Evolutionary conservation across 2,113 vertebrate genomes (phyloP).

Genomic region (Megaceryle torquata): DNA sequence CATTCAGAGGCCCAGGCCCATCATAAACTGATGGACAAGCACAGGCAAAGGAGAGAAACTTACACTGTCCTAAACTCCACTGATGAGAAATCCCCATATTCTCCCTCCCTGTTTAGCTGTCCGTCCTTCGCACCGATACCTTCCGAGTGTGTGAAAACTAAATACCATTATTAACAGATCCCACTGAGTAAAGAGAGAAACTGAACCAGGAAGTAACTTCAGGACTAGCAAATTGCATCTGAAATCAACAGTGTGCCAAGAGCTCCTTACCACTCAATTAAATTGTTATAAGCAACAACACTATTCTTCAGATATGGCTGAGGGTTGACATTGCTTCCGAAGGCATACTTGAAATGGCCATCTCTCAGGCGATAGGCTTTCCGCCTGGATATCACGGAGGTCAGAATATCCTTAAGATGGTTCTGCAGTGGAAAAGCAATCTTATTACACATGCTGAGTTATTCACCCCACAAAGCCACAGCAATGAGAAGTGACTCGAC

Average conservation of each 20-base stretch:
- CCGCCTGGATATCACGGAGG: constrained; percentile 88
- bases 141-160: neutral
- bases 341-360: constrained; percentile 91
- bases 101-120: neutral
- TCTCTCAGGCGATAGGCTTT: constrained; percentile 92
- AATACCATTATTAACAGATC: neutral
- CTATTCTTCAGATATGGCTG: constrained; percentile 96
- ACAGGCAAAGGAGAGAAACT: neutral
- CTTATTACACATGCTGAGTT: neutral
- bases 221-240: neutral
- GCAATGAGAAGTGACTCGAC: neutral
- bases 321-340: constrained; percentile 89
- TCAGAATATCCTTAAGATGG: constrained; percentile 93
- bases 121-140: neutral
- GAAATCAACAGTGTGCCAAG: neutral
- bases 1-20: neutral
- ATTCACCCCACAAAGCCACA: neutral
- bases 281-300: constrained; percentile 86
- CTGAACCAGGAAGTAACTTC: neutral
- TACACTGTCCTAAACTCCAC: neutral
- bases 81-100: neutral
- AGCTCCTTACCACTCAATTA: constrained; percentile 83
- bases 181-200: neutral
- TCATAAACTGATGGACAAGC: neutral
- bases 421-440: constrained; percentile 73